Percentiles rank a stretch among this genome's conserved stretches.
These are phyloP conservation scores for Pseudobourletiella spinata DNA, from an alignment of 1,140 invertebrate species.

Conservation along the genomic window DNA sequence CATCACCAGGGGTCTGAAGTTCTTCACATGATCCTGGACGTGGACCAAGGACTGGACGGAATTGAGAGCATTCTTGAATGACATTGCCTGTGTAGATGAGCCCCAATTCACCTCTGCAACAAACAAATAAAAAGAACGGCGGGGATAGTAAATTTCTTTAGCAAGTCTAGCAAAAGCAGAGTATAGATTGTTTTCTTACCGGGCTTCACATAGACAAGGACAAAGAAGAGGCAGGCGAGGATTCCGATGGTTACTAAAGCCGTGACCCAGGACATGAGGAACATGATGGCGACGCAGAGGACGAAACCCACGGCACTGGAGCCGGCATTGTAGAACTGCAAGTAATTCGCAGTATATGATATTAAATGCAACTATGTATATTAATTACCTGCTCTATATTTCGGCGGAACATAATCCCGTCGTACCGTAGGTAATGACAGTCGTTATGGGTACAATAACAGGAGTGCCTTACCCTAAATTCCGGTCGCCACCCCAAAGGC, in stretches of 20 bases:
- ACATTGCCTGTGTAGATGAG: slow-evolving; percentile 51
- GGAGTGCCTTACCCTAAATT: slow-evolving; percentile 66
- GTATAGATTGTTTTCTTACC: slow-evolving; percentile 19
- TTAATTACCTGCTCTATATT: too few relatives aligned
- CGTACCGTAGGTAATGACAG: too few relatives aligned
- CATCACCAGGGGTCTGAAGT: slow-evolving; percentile 52
- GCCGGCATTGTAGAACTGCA: slow-evolving; percentile 51
- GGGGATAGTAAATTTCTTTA: too few relatives aligned
- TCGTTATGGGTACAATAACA: too few relatives aligned
- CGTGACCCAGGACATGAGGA: slow-evolving; percentile 71
- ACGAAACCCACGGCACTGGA: slow-evolving; percentile 46
- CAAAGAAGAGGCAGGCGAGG: slow-evolving; percentile 46
- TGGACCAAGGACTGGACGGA: slow-evolving; percentile 46
- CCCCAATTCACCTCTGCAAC: slow-evolving; percentile 55
- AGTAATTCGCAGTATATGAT: background rate
- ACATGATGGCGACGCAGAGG: slow-evolving; percentile 71
- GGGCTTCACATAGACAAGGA: slow-evolving; percentile 42
- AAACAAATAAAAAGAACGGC: background rate
- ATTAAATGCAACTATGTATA: too few relatives aligned
- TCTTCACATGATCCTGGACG: slow-evolving; percentile 54
- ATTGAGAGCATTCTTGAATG: slow-evolving; percentile 49
- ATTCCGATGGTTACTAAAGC: slow-evolving; percentile 52
- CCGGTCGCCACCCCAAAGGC: slow-evolving; percentile 65
- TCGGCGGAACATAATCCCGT: too few relatives aligned
- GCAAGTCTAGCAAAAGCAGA: too few relatives aligned